Conservation (phyloP, 2,888 invertebrate species). For the Amphipoea lucens region DNA sequence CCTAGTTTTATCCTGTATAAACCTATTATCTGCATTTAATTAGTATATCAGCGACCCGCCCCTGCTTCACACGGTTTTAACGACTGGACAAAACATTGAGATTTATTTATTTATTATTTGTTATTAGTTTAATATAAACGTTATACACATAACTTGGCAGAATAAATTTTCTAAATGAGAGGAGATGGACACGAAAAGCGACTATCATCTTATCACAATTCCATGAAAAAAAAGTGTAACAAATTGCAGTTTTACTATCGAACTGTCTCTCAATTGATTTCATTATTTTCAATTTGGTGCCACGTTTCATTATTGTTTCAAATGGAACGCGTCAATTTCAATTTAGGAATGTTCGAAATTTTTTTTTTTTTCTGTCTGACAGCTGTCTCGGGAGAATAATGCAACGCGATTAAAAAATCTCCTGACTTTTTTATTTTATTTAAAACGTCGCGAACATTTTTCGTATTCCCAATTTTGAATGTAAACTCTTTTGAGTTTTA, state of each 20-base stretch:
- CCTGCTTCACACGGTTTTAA: not conserved
- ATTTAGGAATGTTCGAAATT: conserved; percentile 80
- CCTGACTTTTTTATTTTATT: conserved; percentile 50
- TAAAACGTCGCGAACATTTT: conserved; percentile 39
- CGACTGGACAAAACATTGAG: not conserved
- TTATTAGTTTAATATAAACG: not conserved
- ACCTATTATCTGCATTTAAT: not conserved
- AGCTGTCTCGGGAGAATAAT: conserved; percentile 78
- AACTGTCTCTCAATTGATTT: conserved; percentile 81
- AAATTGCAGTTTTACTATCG: conserved; percentile 69
- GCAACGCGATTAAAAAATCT: conserved; percentile 72
- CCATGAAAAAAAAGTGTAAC: conserved; percentile 47
- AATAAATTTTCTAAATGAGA: not conserved
- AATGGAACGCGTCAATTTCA: conserved; percentile 89
- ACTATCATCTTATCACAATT: conserved; percentile 7
- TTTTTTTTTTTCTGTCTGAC: conserved; percentile 77
- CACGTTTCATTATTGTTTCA: conserved; percentile 85
- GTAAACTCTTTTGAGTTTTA: conserved; percentile 42
- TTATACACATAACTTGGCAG: not conserved
- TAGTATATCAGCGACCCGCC: not conserved
- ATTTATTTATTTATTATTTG: not conserved
- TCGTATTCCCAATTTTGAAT: conserved; percentile 43
- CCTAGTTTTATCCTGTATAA: conserved; percentile 1
- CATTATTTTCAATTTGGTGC: conserved; percentile 85
- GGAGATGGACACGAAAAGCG: not conserved